phyloP scores from a whole-genome alignment of 2,113 vertebrate species.

The Oncorhynchus masou region DNA sequence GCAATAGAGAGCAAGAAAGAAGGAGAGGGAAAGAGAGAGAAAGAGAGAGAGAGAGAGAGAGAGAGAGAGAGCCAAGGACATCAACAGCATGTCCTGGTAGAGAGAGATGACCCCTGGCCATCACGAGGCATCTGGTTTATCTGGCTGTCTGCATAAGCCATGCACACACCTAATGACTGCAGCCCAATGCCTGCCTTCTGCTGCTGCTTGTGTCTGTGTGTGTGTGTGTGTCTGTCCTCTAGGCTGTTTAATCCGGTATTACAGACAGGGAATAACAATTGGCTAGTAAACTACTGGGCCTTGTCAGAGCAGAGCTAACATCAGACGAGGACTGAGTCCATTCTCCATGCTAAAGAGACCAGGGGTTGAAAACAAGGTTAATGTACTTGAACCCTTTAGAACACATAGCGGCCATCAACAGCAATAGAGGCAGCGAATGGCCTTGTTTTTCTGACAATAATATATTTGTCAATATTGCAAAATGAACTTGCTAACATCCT shows the following conservation, averaged over 20 bases:
- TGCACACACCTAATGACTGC: slow-evolving; percentile 72
- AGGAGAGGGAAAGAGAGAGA: slow-evolving; percentile 65
- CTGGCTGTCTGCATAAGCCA: slow-evolving; percentile 71
- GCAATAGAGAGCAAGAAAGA: slow-evolving; percentile 72
- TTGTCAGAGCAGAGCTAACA: slow-evolving; percentile 43
- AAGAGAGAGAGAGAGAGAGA: slow-evolving; percentile 31
- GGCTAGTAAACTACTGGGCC: slow-evolving; percentile 54
- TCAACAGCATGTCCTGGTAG: slow-evolving; percentile 65
- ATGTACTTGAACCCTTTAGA: too few species aligned
- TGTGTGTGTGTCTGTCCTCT: slow-evolving; percentile 43
- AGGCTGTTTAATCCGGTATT: slow-evolving; percentile 70
- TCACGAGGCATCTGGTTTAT: slow-evolving; percentile 78
- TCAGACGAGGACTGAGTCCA: slow-evolving; percentile 39
- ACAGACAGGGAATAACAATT: slow-evolving; percentile 70
- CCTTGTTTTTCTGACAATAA: too few species aligned
- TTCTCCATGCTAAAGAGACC: slow-evolving; percentile 40
- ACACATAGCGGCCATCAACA: too few species aligned
- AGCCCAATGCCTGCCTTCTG: slow-evolving; percentile 23
- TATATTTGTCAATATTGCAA: too few species aligned
- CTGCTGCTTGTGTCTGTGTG: too few species aligned
- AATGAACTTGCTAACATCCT: too few species aligned
- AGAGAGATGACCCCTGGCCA: slow-evolving; percentile 77
- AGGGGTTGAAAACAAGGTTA: slow-evolving; percentile 21
- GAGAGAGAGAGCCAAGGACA: slow-evolving; percentile 69
- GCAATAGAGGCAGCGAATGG: too few species aligned